These are phyloP conservation scores for Macaca mulatta DNA, from an alignment of 2,113 vertebrate genomes.

Conservation along the genomic window DNA sequence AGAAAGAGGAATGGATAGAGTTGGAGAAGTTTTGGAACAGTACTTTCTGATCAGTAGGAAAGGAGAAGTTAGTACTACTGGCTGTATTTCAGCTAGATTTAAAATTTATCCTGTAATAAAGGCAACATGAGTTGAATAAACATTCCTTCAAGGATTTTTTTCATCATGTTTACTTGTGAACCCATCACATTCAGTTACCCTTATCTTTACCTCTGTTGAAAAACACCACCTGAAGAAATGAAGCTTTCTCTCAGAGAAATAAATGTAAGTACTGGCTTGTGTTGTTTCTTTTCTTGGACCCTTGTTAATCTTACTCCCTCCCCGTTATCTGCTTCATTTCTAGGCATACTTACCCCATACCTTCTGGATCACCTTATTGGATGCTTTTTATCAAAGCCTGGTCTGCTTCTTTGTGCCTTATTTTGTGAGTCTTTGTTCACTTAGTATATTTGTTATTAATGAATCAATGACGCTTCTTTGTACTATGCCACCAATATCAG, in stretches of 20 bases:
- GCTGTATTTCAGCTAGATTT: neutral
- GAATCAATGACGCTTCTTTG: neutral
- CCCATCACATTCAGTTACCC: neutral
- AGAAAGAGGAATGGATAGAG: neutral
- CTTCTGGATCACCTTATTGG: slow-evolving; percentile 87
- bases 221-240: neutral
- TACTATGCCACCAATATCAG: neutral
- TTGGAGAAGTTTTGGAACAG: neutral
- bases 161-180: neutral
- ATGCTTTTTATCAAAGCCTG: slow-evolving; percentile 89
- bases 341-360: slow-evolving; percentile 82
- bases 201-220: neutral
- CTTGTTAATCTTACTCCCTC: slow-evolving; percentile 5
- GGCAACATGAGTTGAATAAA: neutral
- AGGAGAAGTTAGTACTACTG: neutral
- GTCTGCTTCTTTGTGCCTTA: slow-evolving; percentile 89
- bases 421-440: slow-evolving; percentile 81
- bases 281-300: neutral
- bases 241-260: neutral
- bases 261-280: neutral
- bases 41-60: neutral
- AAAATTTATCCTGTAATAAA: neutral
- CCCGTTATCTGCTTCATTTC: slow-evolving; percentile 46
- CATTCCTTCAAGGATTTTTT: neutral
- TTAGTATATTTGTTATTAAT: neutral